Base-by-base conservation (phyloP, 2,797 vertebrate genomes). In the Tragopan temminckii region DNA sequence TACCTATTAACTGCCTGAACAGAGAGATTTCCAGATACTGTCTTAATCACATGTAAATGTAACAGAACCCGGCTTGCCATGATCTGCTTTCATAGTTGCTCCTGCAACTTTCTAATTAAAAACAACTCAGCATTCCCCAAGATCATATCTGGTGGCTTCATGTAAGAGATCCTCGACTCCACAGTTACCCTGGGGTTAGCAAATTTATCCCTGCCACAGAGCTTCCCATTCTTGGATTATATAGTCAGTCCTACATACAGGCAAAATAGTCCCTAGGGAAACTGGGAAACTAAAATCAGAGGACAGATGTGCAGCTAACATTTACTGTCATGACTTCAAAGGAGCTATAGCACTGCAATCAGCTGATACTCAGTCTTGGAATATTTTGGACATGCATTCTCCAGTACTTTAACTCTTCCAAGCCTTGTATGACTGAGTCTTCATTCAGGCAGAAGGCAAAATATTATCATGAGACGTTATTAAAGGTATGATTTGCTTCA, bases 1-100 rank as follows among this genome's bases (percentile, higher is more conserved):
- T 99, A 99, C 50, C 98, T 98, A 23, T 78, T 83, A 89, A 99
- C 98, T 64, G 99, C 99, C 99, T 99, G 95, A 7, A 93, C 79
- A 93, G 71, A 94, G 36, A 90, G 36, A 92, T 93, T 79, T 18
- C 79, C 93, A 78, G 75, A 82, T 4, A 52, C 15, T 74, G 59
- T 46, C 67, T 82, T 16, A 77, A 42, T 9, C 52, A 31, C 1
- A 7, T 46, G 25, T 1, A n/a, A 69, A 27, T 9, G 19, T 21
- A 66, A 67, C 2, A 75, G 55, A 43, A 79, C 38, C 27, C 12
- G 13, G 42, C 29, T 24, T 40, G 77, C 40, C 35, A 40, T 1
- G 12, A 53, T 29, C 53, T 82, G 57, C 67, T 5, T 1, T 23
- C 45, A 20, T 0, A 3, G 53, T 5, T 53, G 16, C 58, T 85